A percentile compares a stretch with the other conserved stretches of the same genome.
Conservation (phyloP, 2,888 invertebrate genomes). For the Metalampra italica region DNA sequence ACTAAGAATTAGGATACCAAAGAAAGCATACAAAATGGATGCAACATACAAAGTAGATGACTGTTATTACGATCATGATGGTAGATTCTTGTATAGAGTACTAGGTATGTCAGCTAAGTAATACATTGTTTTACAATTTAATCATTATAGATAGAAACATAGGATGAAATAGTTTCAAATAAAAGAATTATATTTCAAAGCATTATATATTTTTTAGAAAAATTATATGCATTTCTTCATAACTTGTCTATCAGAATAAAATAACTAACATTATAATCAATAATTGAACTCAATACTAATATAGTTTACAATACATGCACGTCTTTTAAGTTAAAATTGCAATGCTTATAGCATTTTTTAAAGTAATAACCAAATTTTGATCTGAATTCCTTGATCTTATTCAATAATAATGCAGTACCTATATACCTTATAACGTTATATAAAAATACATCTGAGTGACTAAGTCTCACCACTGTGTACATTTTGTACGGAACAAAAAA, state of each 20-base stretch:
- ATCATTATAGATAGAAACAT: too few relatives aligned
- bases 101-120: conserved; percentile 78
- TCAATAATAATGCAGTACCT: conserved; percentile 10
- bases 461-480: conserved; percentile 49
- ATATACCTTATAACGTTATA: conserved; percentile 15
- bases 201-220: conserved; percentile 67
- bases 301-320: conserved; percentile 24
- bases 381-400: conserved; percentile 12
- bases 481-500: conserved; percentile 54
- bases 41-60: conserved; percentile 86
- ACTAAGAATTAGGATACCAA: conserved; percentile 84
- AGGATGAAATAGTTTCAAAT: conserved; percentile 27
- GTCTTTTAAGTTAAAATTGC: conserved; percentile 30
- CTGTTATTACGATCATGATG: conserved; percentile 89
- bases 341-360: conserved; percentile 13
- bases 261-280: conserved; percentile 30
- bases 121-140: not conserved
- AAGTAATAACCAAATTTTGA: conserved; percentile 18
- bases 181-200: conserved; percentile 52
- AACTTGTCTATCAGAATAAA: conserved; percentile 59
- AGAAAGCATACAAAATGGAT: conserved; percentile 79
- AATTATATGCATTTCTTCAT: conserved; percentile 70
- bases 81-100: conserved; percentile 87
- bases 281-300: conserved; percentile 24
- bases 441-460: conserved; percentile 46